Conservation (phyloP, 1,140 invertebrate genomes). For the Drosophila simulans region DNA sequence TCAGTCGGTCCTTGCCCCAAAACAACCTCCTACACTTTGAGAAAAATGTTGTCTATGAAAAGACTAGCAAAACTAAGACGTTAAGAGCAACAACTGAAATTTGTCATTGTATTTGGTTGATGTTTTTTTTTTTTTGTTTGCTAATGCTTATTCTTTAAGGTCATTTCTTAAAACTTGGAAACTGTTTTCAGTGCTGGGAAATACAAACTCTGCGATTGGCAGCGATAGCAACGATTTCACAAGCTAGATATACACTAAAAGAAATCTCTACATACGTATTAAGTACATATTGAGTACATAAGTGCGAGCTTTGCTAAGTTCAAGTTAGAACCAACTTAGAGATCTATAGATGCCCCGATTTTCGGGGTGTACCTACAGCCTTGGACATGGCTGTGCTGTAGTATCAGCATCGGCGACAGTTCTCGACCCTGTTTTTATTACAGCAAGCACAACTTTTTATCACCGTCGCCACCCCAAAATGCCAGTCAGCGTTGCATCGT, state of each 20-base stretch:
- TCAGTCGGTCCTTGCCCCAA: slow-evolving; percentile 36
- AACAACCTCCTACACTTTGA: slow-evolving; percentile 12
- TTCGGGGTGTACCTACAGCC: neutral
- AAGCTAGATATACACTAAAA: neutral
- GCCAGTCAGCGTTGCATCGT: slow-evolving; percentile 78
- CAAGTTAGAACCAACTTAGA: too few relatives aligned
- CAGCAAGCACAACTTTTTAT: slow-evolving; percentile 80
- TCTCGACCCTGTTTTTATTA: slow-evolving; percentile 74
- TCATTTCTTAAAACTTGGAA: too few relatives aligned
- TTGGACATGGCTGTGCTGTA: slow-evolving; percentile 7
- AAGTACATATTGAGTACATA: too few relatives aligned
- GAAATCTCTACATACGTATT: neutral
- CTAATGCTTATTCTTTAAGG: too few relatives aligned
- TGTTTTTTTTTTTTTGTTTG: neutral
- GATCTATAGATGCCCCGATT: neutral
- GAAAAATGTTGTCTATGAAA: neutral
- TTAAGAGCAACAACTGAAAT: too few relatives aligned
- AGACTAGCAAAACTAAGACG: neutral
- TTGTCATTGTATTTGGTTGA: too few relatives aligned
- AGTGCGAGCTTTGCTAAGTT: too few relatives aligned
- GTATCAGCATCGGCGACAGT: slow-evolving; percentile 27
- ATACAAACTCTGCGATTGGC: slow-evolving; percentile 13
- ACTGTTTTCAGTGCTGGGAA: neutral
- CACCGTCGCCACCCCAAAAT: slow-evolving; percentile 77
- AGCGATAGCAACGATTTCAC: neutral